phyloP scores from a whole-genome alignment of 2,888 invertebrate genomes.

The Dryobotodes eremita region DNA sequence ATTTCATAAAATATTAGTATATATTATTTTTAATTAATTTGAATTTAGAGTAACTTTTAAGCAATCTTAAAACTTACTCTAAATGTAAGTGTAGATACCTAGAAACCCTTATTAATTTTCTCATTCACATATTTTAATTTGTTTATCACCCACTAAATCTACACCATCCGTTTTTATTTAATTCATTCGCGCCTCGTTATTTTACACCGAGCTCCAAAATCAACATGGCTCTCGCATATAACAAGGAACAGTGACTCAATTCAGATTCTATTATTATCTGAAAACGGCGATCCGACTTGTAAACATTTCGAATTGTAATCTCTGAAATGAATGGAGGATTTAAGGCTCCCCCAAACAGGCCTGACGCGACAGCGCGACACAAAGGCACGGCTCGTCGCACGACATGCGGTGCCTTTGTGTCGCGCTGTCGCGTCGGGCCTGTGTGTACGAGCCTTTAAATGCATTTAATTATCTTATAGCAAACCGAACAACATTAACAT shows the following conservation, averaged over 20 bases:
- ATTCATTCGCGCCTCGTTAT: conserved; percentile 13
- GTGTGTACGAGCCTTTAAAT: no score
- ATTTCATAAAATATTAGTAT: no score
- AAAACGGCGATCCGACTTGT: conserved; percentile 61
- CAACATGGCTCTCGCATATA: conserved; percentile 20
- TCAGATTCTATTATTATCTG: conserved; percentile 60
- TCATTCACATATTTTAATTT: not conserved
- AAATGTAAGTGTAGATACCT: no score
- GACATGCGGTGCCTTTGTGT: no score
- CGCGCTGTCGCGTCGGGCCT: no score
- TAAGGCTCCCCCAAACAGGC: no score
- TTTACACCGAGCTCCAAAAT: not conserved
- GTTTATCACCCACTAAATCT: no score
- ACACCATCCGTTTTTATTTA: not conserved
- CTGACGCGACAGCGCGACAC: no score
- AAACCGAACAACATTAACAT: not conserved
- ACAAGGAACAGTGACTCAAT: conserved; percentile 49
- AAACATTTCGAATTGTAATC: conserved; percentile 62
- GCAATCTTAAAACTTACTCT: not conserved
- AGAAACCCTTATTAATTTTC: not conserved
- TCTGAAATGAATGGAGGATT: conserved; percentile 24
- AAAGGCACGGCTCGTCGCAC: no score
- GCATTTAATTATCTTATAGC: not conserved
- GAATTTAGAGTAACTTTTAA: not conserved
- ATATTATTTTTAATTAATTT: no score